A percentile compares a stretch with the other conserved stretches of the same genome.
Evolutionary conservation across 2,113 vertebrate species (phyloP).

Genomic region (Lepus timidus): DNA sequence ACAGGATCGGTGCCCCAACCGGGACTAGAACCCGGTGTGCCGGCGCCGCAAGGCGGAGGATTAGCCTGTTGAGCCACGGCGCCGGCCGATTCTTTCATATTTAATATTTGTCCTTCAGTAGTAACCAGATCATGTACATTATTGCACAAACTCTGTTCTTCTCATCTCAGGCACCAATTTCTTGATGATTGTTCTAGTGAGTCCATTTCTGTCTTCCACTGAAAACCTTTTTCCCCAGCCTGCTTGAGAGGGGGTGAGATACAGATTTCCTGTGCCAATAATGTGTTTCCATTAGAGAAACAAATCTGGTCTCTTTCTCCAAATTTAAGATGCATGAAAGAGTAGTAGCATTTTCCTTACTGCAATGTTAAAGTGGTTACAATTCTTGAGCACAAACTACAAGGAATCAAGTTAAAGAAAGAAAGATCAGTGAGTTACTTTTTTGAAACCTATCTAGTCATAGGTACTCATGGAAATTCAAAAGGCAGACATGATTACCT

Average conservation of each 20-base stretch:
- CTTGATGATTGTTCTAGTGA: background rate
- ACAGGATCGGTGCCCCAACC: no score
- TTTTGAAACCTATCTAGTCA: background rate
- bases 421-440: background rate
- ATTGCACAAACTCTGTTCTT: background rate
- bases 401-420: background rate
- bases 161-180: background rate
- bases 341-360: background rate
- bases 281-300: background rate
- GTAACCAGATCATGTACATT: background rate
- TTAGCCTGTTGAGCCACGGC: no score
- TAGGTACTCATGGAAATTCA: background rate
- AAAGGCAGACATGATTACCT: background rate
- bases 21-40: no score
- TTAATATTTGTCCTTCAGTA: background rate
- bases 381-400: background rate
- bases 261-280: background rate
- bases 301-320: background rate
- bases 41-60: no score
- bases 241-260: background rate
- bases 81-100: background rate
- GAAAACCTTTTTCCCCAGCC: background rate
- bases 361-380: background rate
- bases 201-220: background rate
- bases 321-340: background rate